Evolutionary conservation across 2,888 invertebrate genomes (phyloP), one percentile per base, ranked within the genome.

Genomic region (Lathronympha strigana): DNA sequence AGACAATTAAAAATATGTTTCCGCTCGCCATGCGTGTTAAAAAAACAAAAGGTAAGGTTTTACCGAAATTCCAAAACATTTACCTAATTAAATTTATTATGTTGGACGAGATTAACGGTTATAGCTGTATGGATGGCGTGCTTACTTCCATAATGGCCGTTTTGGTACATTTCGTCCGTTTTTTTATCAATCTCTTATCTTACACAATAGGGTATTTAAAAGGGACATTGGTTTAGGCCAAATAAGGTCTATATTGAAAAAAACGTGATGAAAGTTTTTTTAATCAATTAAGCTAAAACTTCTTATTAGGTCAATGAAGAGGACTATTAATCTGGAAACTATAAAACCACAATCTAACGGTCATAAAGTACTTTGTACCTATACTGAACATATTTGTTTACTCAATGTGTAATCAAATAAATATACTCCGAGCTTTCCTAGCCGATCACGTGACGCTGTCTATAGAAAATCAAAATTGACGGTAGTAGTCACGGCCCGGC

Each of bases 41-140:
- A 54, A 51, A 60, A 61, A 61, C 60, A 61, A 60, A 66, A 45
- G 54, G 61, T 66, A 40, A 50, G 21, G 49, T 61, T 53, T 17
- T 17, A 54, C 47, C 54, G 9, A 21, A 54, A 66, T 66, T 66
- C 66, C 66, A 54, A 28, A 66, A 66, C 66, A 66, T 66, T 64
- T 66, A 54, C 60, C 61, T 66, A 66, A 66, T 66, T 61, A 54
- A 54, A 61, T 61, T 66, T 74, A 76, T 72, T 74, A 67, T 69
- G 69, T 71, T 68, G 61, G 67, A 54, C 55, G 69, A 75, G 73
- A 77, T 78, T 78, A 71, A 76, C 75, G 74, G 69, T 78, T 72
- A 76, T 77, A 68, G 73, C 68, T 63, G 67, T 71, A 66, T 69
- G 70, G 73, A 72, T 75, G 68, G 72, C 72, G 72, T 75, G 70